Conservation (phyloP, 2,888 invertebrate species). For the Galeopsomyia nigrocyanea region DNA sequence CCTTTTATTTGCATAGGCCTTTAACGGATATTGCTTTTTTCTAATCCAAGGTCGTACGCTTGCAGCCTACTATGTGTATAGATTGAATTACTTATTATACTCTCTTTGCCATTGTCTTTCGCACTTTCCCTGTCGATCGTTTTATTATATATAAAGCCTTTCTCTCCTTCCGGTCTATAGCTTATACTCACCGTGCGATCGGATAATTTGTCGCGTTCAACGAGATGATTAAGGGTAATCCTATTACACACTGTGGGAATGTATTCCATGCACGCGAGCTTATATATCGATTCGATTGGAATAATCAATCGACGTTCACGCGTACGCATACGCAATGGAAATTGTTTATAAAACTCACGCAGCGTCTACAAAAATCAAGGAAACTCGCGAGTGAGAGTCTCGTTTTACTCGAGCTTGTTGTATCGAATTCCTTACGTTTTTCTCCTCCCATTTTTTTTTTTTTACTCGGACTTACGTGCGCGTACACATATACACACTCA, state of each 20-base stretch:
- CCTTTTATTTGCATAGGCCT: constrained; percentile 42
- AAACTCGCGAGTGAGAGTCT: too few relatives aligned
- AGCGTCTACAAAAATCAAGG: too few relatives aligned
- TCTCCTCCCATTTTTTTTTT: not conserved
- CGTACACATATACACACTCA: constrained; percentile 11
- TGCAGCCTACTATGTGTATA: too few relatives aligned
- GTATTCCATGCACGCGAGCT: too few relatives aligned
- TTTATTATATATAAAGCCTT: constrained; percentile 12
- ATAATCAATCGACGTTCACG: not conserved
- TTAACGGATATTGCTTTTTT: constrained; percentile 41
- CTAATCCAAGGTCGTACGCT: constrained; percentile 16
- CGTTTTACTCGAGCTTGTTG: not conserved
- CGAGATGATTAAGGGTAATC: constrained; percentile 26
- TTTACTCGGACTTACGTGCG: not conserved
- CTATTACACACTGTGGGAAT: too few relatives aligned
- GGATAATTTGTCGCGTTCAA: constrained; percentile 34
- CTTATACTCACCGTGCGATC: not conserved
- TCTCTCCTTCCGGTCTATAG: constrained; percentile 6
- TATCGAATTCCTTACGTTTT: not conserved
- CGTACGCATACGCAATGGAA: constrained; percentile 1
- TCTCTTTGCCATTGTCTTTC: constrained; percentile 38
- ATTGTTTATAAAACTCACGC: too few relatives aligned
- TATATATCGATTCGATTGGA: too few relatives aligned
- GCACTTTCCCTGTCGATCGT: constrained; percentile 48
- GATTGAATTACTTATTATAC: constrained; percentile 19